Conservation (phyloP, 2,113 vertebrate species). For the Gorilla gorilla region DNA sequence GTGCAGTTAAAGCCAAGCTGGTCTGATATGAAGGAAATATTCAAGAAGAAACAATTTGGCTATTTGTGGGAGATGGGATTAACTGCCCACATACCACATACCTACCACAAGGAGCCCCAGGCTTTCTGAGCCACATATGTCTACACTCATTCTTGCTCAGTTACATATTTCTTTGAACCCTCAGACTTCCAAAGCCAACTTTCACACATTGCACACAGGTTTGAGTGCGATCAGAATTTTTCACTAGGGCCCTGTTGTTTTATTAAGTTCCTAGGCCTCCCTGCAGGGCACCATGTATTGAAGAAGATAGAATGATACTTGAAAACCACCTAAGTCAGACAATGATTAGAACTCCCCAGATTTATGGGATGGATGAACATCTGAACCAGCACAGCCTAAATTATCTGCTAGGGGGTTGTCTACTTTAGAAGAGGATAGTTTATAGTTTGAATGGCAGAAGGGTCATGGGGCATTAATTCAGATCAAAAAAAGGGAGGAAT, state of each 20-base stretch:
- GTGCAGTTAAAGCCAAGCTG: neutral
- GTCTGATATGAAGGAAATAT: neutral
- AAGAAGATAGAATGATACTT: neutral
- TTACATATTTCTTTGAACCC: neutral
- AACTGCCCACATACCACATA: neutral
- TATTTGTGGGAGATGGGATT: neutral
- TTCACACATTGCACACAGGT: neutral
- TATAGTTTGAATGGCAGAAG: slow-evolving; percentile 5
- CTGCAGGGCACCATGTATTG: neutral
- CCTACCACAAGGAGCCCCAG: neutral
- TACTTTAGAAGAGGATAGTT: neutral
- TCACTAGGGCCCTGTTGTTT: neutral
- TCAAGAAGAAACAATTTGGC: slow-evolving; percentile 9
- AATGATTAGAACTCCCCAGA: neutral
- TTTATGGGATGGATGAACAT: neutral
- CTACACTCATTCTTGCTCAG: neutral
- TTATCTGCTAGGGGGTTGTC: neutral
- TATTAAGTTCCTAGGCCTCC: neutral
- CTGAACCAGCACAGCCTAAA: slow-evolving; percentile 8
- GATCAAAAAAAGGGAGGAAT: neutral
- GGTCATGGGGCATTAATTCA: neutral
- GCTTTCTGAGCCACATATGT: neutral
- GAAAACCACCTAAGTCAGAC: neutral
- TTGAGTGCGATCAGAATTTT: neutral
- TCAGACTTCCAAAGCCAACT: neutral